A percentile compares a stretch with the other conserved stretches of the same genome.
Evolutionary conservation across 2,113 vertebrate genomes (phyloP).

Genomic region (Zosterops hypoxanthus): DNA sequence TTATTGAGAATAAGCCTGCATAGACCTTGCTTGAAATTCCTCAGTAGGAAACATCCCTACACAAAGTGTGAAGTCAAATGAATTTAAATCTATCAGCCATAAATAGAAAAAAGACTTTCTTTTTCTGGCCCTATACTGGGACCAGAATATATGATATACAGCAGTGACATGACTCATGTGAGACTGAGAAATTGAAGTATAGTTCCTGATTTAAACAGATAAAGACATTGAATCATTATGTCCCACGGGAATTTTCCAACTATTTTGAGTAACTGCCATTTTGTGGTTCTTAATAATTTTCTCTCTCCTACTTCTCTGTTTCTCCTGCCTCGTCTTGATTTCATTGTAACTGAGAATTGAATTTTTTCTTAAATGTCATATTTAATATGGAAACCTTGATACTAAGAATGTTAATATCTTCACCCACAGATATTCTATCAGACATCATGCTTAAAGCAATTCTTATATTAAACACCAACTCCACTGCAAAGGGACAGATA

Average conservation of each 20-base stretch:
- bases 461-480: neutral
- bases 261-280: slow-evolving; percentile 6
- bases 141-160: neutral
- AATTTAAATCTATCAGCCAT: neutral
- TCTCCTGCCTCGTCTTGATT: neutral
- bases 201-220: slow-evolving; percentile 1
- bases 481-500: neutral
- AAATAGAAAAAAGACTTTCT: neutral
- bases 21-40: neutral
- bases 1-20: neutral
- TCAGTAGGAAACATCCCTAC: neutral
- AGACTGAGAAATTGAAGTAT: neutral
- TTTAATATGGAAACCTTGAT: neutral
- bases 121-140: neutral
- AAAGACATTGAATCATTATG: neutral
- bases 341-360: neutral
- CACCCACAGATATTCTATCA: neutral
- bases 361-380: neutral
- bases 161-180: neutral
- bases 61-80: neutral
- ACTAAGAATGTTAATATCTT: neutral
- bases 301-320: neutral
- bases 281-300: neutral
- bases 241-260: neutral
- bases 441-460: neutral